Percentiles rank a stretch among this genome's conserved stretches.
Evolutionary conservation across 1,140 invertebrate genomes (phyloP).

Genomic region (Drosophila serrata): DNA sequence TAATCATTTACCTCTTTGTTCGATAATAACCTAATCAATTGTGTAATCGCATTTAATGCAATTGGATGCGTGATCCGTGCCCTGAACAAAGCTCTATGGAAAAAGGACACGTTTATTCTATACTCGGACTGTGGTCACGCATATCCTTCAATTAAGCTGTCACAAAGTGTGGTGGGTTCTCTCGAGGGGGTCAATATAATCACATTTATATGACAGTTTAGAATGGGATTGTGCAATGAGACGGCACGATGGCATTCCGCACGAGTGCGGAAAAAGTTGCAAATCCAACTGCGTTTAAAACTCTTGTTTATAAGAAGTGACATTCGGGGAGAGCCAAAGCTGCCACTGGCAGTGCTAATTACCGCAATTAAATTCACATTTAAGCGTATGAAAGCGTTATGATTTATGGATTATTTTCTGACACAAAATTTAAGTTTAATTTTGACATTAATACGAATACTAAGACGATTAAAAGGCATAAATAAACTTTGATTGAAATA

Average conservation of each 20-base stretch:
- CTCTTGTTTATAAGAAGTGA: constrained; percentile 34
- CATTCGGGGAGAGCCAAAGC: constrained; percentile 4
- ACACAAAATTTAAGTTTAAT: not conserved
- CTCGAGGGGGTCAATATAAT: constrained; percentile 35
- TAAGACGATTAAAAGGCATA: not conserved
- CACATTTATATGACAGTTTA: constrained; percentile 46
- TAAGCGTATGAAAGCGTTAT: constrained; percentile 6
- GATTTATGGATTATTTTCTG: not conserved
- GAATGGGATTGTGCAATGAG: constrained; percentile 42
- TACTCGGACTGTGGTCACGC: constrained; percentile 26
- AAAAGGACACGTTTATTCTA: constrained; percentile 5
- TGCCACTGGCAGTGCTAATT: constrained; percentile 15
- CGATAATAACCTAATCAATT: constrained; percentile 23
- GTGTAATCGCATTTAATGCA: constrained; percentile 54
- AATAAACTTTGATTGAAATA: not conserved
- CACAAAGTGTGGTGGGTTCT: constrained; percentile 26
- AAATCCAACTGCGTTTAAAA: constrained; percentile 19
- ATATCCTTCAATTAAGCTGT: constrained; percentile 71
- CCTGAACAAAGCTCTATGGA: constrained; percentile 22
- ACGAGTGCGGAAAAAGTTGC: constrained; percentile 19
- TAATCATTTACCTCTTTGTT: not conserved
- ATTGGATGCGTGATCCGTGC: constrained; percentile 35
- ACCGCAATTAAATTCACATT: constrained; percentile 24
- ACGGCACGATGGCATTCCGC: constrained; percentile 16
- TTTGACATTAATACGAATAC: not conserved